phyloP scores from a whole-genome alignment of 2,888 invertebrate genomes.

The Eulithis prunata region DNA sequence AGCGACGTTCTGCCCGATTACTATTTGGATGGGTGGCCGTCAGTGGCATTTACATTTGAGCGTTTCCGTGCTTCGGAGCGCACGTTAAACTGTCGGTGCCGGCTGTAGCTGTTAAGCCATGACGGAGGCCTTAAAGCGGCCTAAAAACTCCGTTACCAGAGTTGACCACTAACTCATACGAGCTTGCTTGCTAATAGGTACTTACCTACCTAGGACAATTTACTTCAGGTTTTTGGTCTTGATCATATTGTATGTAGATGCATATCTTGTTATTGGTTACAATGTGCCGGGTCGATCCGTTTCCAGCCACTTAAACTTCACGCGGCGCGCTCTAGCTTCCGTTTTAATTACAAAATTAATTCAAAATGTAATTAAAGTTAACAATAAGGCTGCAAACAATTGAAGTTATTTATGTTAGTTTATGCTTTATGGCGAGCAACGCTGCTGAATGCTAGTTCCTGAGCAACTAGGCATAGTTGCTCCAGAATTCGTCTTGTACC shows the following conservation, averaged over 20 bases:
- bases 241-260: neutral
- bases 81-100: too few relatives aligned
- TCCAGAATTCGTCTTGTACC: neutral
- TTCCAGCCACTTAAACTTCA: conserved; percentile 85
- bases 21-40: too few relatives aligned
- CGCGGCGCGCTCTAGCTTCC: conserved; percentile 85
- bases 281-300: conserved; percentile 74
- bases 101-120: too few relatives aligned
- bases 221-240: too few relatives aligned
- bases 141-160: too few relatives aligned
- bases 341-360: conserved; percentile 86
- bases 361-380: conserved; percentile 86
- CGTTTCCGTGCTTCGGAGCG: too few relatives aligned
- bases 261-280: conserved; percentile 4
- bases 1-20: too few relatives aligned
- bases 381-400: conserved; percentile 85
- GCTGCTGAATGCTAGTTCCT: conserved; percentile 67
- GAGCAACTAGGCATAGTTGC: conserved; percentile 34
- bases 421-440: conserved; percentile 78
- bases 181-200: too few relatives aligned
- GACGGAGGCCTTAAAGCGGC: too few relatives aligned
- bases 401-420: conserved; percentile 85
- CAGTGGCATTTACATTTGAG: too few relatives aligned
- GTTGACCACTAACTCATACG: too few relatives aligned
- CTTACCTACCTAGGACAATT: too few relatives aligned